These are phyloP conservation scores for Python bivittatus DNA, from an alignment of 2,113 vertebrate genomes.

Conservation along the genomic window DNA sequence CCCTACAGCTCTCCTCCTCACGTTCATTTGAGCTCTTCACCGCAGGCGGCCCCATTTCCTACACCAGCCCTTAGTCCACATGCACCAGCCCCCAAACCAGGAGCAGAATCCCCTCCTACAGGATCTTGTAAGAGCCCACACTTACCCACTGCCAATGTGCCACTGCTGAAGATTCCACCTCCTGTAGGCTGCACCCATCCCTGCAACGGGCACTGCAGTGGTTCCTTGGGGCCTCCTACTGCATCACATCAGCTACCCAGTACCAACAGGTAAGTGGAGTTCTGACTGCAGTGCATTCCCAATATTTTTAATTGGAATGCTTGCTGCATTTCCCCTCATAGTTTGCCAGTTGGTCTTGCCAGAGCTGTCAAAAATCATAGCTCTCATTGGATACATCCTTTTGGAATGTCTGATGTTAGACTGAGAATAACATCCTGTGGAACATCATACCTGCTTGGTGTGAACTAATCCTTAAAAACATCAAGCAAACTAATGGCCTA, in stretches of 20 bases:
- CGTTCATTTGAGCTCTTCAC: constrained; percentile 75
- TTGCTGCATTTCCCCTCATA: neutral
- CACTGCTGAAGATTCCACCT: constrained; percentile 88
- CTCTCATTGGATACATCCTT: neutral
- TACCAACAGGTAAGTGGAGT: constrained; percentile 85
- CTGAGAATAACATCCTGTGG: neutral
- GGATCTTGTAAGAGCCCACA: constrained; percentile 88
- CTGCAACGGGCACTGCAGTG: constrained; percentile 91
- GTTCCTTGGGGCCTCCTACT: constrained; percentile 77
- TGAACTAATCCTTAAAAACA: neutral
- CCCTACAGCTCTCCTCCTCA: constrained; percentile 72
- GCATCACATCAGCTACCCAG: constrained; percentile 80
- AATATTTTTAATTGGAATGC: constrained; percentile 26
- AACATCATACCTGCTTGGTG: neutral
- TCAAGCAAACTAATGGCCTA: neutral
- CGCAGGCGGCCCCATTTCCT: constrained; percentile 77
- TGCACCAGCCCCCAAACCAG: constrained; percentile 71
- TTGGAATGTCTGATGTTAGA: neutral
- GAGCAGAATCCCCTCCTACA: constrained; percentile 76
- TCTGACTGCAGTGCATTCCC: neutral
- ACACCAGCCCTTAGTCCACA: constrained; percentile 77
- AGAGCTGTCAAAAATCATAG: neutral
- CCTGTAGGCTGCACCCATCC: constrained; percentile 88
- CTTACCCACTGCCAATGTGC: constrained; percentile 83
- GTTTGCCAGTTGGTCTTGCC: constrained; percentile 3